These are phyloP conservation scores for Streblospio benedicti DNA, from an alignment of 1,140 invertebrate species.

Conservation along the genomic window DNA sequence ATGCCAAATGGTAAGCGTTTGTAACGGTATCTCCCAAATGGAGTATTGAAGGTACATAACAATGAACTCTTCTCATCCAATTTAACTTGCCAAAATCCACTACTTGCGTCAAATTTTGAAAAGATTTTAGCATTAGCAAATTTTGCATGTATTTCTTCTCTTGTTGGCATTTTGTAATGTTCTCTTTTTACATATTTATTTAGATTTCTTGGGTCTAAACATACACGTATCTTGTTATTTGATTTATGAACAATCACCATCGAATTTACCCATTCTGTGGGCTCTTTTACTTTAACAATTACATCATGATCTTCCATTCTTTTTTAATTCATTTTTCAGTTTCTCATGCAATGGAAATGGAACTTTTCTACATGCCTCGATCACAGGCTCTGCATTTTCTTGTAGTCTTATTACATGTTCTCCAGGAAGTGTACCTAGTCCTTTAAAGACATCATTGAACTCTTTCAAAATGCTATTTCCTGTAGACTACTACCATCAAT, in stretches of 20 bases:
- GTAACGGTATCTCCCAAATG: not conserved
- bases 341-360: slow-evolving; percentile 14
- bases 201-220: slow-evolving; percentile 24
- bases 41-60: slow-evolving; percentile 4
- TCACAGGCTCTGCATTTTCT: slow-evolving; percentile 4
- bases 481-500: too few relatives aligned
- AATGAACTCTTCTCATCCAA: slow-evolving; percentile 1
- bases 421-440: not conserved
- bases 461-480: too few relatives aligned
- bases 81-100: not conserved
- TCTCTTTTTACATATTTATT: slow-evolving; percentile 22
- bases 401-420: not conserved
- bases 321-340: slow-evolving; percentile 17
- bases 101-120: slow-evolving; percentile 17
- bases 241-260: slow-evolving; percentile 20
- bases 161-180: slow-evolving; percentile 19
- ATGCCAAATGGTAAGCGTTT: not conserved
- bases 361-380: slow-evolving; percentile 6
- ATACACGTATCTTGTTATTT: slow-evolving; percentile 21
- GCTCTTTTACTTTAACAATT: slow-evolving; percentile 20
- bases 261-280: slow-evolving; percentile 22
- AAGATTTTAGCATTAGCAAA: slow-evolving; percentile 25
- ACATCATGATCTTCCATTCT: slow-evolving; percentile 14
- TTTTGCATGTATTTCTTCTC: slow-evolving; percentile 25
- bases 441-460: too few relatives aligned